Evolutionary conservation across 2,113 vertebrate species (phyloP).

Genomic region (Chaenogobius annularis): DNA sequence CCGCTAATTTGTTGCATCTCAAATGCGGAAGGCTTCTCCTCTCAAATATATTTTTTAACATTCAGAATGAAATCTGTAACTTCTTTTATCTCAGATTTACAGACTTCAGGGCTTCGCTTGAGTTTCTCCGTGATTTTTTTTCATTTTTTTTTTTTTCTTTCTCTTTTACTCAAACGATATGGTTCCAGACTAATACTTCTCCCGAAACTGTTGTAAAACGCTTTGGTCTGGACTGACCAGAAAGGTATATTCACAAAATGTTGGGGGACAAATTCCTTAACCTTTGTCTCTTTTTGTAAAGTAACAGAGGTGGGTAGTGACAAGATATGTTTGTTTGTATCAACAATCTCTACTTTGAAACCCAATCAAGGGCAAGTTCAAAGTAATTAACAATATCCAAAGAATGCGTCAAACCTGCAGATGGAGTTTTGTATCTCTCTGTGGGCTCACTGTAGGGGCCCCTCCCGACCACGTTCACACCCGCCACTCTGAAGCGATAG

Average conservation of each 20-base stretch:
- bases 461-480: constrained; percentile 82
- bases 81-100: neutral
- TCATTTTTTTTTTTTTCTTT: neutral
- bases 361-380: neutral
- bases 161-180: neutral
- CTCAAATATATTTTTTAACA: neutral
- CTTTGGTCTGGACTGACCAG: neutral
- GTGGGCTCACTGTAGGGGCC: constrained; percentile 82
- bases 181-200: too few species aligned
- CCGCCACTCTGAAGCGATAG: constrained; percentile 86
- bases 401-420: constrained; percentile 77
- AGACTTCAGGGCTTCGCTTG: too few species aligned
- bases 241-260: neutral
- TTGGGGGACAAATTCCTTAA: neutral
- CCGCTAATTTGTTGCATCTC: too few species aligned
- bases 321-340: too few species aligned
- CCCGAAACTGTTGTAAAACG: too few species aligned
- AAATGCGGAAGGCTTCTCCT: neutral
- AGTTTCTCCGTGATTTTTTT: too few species aligned
- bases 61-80: too few species aligned
- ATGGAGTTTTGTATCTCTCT: constrained; percentile 81
- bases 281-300: neutral
- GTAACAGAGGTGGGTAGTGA: neutral
- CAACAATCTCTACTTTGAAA: too few species aligned
- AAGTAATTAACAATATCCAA: constrained; percentile 23